These are phyloP conservation scores for Oreotrochilus melanogaster DNA, from an alignment of 2,113 vertebrate genomes.

Conservation along the genomic window DNA sequence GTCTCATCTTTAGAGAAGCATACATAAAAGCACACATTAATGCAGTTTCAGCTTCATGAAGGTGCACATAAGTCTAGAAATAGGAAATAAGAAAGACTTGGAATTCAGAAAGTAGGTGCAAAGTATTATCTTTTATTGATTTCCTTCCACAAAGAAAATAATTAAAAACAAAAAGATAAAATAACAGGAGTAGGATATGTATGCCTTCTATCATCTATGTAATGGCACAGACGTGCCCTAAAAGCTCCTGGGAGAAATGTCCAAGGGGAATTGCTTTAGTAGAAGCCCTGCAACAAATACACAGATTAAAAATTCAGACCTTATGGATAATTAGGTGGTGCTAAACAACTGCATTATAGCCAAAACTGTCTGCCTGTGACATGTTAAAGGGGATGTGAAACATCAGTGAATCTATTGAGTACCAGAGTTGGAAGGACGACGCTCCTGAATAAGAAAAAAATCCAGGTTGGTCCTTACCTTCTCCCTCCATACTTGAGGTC, in stretches of 20 bases:
- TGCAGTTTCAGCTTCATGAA: not conserved
- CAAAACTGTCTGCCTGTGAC: not conserved
- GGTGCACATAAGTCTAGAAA: not conserved
- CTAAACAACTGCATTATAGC: not conserved
- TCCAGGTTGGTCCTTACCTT: not conserved
- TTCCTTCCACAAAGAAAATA: not conserved
- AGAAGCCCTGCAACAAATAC: not conserved
- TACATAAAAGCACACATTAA: not conserved
- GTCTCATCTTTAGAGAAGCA: not conserved
- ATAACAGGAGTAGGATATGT: not conserved
- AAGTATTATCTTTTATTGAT: not conserved
- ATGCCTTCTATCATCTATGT: not conserved
- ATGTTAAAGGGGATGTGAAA: not conserved
- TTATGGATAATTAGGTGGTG: not conserved
- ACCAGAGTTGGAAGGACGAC: not conserved
- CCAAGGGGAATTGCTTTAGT: accelerated
- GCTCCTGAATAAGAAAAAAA: not conserved
- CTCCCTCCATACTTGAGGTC: not conserved
- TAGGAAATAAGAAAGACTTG: not conserved
- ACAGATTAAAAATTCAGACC: not conserved
- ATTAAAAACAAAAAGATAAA: not conserved
- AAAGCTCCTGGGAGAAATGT: not conserved
- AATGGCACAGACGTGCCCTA: not conserved
- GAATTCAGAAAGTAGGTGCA: not conserved
- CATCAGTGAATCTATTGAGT: not conserved